Evolutionary conservation across 2,888 invertebrate genomes (phyloP).

Genomic region (Rhagium mordax): DNA sequence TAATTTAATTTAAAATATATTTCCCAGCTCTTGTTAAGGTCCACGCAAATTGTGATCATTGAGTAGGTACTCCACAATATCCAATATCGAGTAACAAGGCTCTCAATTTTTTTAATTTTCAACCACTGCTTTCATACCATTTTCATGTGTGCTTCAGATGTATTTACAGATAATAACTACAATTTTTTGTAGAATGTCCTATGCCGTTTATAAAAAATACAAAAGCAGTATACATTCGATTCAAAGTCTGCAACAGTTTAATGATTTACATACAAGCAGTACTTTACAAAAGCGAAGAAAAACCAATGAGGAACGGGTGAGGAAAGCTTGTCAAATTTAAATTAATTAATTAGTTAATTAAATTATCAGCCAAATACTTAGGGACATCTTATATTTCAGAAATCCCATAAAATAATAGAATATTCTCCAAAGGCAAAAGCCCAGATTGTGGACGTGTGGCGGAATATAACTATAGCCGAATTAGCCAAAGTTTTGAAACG

Average conservation of each 20-base stretch:
- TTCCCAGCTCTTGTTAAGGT: too few species aligned
- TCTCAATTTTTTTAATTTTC: too few species aligned
- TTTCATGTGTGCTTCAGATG: too few species aligned
- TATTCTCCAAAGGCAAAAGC: conserved; percentile 75
- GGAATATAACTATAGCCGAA: conserved; percentile 85
- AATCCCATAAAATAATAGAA: conserved; percentile 73
- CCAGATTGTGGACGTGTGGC: conserved; percentile 81
- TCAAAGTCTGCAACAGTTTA: conserved; percentile 23
- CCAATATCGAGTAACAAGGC: too few species aligned
- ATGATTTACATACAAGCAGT: conserved; percentile 65
- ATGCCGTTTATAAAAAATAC: conserved; percentile 33
- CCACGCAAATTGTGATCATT: too few species aligned
- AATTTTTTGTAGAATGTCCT: conserved; percentile 36
- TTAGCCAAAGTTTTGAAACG: conserved; percentile 78
- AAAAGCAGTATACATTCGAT: conserved; percentile 23
- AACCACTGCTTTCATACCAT: too few species aligned
- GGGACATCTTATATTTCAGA: conserved; percentile 64
- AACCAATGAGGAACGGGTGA: conserved; percentile 73
- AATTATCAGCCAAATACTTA: conserved; percentile 5
- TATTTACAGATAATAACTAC: not conserved
- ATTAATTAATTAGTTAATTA: too few species aligned
- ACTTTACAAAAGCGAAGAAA: conserved; percentile 74
- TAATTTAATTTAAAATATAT: too few species aligned
- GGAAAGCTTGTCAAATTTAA: not conserved
- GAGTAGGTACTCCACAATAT: too few species aligned